Base-by-base conservation (phyloP, 2,113 vertebrate species). In the Marmota flaviventris region DNA sequence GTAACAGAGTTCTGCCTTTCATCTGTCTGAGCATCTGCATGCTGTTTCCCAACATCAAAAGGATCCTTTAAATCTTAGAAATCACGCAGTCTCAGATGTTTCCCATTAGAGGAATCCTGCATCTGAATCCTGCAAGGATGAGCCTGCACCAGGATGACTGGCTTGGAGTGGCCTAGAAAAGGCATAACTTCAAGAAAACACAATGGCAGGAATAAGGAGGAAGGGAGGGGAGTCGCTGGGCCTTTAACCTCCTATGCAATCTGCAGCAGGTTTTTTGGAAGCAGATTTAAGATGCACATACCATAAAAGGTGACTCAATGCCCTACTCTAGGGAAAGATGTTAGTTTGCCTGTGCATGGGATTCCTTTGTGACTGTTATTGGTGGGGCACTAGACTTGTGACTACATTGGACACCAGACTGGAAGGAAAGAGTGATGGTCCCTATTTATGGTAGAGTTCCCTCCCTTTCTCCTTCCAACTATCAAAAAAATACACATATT, bases 111-210 rank as follows among this genome's bases (percentile, higher is more conserved):
- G 6, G 32, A 82, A 18, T 81, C 9, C 20, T 76, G 32, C 4
- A 56, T 69, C 10, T 70, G 4, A 63, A 56, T 9, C 3, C 22
- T 61, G 12, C 29, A 69, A 51, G 14, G 81, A 61, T 27, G 78
- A 37, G 4, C 45, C 48, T 67, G 27, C 13, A 65, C 1, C 1
- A 8, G 2, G 18, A 18, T 7, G 2, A 9, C 24, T 48, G 12
- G 77, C 42, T 61, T 48, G 37, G 22, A 65, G 51, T 8, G 37
- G 39, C 34, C 58, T 78, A 37, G 22, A 3, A 14, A 39, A 85
- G 69, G 16, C 25, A 27, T 13, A 12, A 34, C 56, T 53, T 37
- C 17, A 25, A 53, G n/a, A 27, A 67, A 70, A 76, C 2, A 27
- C 17, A 78, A 32, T 48, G 25, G 9, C 61, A 10, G 63, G 37